These are phyloP conservation scores for Oreonectes daqikongensis DNA, from an alignment of 2,797 vertebrate species.

Conservation along the genomic window DNA sequence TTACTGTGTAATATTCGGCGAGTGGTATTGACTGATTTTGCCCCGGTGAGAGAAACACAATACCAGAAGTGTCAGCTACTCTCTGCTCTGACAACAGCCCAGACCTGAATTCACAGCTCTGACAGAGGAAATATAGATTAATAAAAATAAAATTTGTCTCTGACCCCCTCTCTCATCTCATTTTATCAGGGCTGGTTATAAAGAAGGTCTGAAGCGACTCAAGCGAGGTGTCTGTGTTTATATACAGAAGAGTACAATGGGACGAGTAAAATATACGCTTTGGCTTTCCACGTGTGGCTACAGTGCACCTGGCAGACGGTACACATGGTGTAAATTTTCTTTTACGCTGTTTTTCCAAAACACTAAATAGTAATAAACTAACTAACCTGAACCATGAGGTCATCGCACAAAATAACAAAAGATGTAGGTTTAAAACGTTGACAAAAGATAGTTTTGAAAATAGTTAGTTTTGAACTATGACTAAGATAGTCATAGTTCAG, in stretches of 20 bases:
- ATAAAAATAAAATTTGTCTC: conserved; percentile 31
- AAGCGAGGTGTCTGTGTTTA: not conserved
- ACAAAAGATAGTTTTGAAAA: too few species aligned
- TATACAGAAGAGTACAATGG: not conserved
- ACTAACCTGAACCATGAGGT: too few species aligned
- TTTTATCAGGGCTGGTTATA: not conserved
- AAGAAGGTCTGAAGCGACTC: conserved; percentile 6
- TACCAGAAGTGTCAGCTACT: conserved; percentile 39
- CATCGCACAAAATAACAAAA: too few species aligned
- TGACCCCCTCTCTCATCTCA: conserved; percentile 2
- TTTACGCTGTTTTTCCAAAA: not conserved
- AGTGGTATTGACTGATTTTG: conserved; percentile 33
- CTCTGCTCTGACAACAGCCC: conserved; percentile 38
- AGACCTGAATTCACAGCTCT: conserved; percentile 34
- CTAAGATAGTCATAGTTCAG: too few species aligned
- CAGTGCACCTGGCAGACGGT: not conserved
- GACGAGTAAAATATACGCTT: not conserved
- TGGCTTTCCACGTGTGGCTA: not conserved
- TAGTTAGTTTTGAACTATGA: too few species aligned
- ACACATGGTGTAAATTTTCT: not conserved
- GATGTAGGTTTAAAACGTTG: too few species aligned
- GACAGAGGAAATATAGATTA: conserved; percentile 49
- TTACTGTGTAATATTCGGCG: conserved; percentile 38
- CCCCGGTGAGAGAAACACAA: conserved; percentile 35
- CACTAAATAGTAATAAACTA: not conserved